A percentile compares a stretch with the other conserved stretches of the same genome.
These are phyloP conservation scores for Drosophila rhopaloa DNA, from an alignment of 1,140 invertebrate species.

Conservation along the genomic window DNA sequence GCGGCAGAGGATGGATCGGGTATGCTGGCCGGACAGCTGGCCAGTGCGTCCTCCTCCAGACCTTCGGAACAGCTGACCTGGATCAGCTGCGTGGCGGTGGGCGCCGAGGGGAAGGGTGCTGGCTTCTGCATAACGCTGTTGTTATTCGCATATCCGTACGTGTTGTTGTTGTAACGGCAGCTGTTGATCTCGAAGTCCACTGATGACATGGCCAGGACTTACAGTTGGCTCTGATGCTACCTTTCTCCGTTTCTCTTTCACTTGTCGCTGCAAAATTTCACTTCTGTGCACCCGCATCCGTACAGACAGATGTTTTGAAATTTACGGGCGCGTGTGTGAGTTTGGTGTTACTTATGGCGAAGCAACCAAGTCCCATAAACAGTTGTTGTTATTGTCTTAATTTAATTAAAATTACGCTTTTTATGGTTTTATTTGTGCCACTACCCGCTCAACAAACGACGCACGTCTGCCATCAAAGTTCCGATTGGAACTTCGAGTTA, in stretches of 20 bases:
- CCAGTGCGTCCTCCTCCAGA: not conserved
- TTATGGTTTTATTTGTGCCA: slow-evolving; percentile 2
- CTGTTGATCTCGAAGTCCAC: slow-evolving; percentile 14
- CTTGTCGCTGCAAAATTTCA: slow-evolving; percentile 26
- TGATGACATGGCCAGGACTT: slow-evolving; percentile 22
- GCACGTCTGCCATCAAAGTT: not conserved
- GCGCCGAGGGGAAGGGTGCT: slow-evolving; percentile 10
- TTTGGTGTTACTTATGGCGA: slow-evolving; percentile 14
- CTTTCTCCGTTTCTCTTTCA: slow-evolving; percentile 8
- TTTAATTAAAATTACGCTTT: slow-evolving; percentile 26
- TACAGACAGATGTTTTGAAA: slow-evolving; percentile 17
- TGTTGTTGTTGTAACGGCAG: slow-evolving; percentile 24
- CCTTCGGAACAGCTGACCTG: slow-evolving; percentile 53
- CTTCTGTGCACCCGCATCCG: slow-evolving; percentile 21
- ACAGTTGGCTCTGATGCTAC: not conserved
- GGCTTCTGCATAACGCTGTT: slow-evolving; percentile 37
- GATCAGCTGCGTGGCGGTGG: slow-evolving; percentile 41
- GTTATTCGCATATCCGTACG: slow-evolving; percentile 50
- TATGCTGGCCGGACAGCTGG: not conserved
- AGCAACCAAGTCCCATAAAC: slow-evolving; percentile 10
- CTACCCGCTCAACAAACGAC: slow-evolving; percentile 3
- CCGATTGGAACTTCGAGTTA: slow-evolving; percentile 2
- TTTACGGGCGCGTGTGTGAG: slow-evolving; percentile 4
- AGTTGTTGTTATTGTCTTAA: slow-evolving; percentile 18
- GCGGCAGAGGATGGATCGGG: not conserved